These are phyloP conservation scores for Drosophila melanogaster DNA, from an alignment of 1,140 invertebrate genomes.

Conservation along the genomic window DNA sequence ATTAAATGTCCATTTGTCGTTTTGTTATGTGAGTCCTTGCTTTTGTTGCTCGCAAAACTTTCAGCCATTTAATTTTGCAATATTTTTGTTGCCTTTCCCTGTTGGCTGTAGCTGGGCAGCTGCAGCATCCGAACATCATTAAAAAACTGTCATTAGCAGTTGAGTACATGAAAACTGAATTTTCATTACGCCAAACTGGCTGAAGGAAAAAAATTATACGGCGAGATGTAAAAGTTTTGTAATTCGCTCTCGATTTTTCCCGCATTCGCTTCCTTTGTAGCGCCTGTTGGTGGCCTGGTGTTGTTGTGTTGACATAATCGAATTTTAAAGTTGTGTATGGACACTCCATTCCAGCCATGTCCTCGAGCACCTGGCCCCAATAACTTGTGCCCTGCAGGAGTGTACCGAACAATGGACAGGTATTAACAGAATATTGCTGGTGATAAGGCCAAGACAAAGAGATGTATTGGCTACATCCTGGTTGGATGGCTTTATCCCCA, in stretches of 20 bases:
- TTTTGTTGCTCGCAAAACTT: conserved; percentile 58
- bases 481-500: not conserved
- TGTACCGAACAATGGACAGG: not conserved
- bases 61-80: conserved; percentile 76
- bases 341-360: conserved; percentile 62
- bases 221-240: conserved; percentile 63
- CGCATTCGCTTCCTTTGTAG: conserved; percentile 30
- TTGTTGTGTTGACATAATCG: conserved; percentile 65
- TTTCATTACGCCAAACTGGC: conserved; percentile 66
- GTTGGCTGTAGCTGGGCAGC: conserved; percentile 29
- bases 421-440: not conserved
- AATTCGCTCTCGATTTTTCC: conserved; percentile 45
- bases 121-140: conserved; percentile 70
- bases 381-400: not conserved
- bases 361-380: conserved; percentile 45
- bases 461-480: conserved; percentile 8
- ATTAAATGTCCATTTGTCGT: conserved; percentile 80
- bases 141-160: conserved; percentile 83
- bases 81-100: conserved; percentile 35
- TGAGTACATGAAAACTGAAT: conserved; percentile 82
- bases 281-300: conserved; percentile 35
- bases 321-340: conserved; percentile 58
- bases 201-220: conserved; percentile 35
- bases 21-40: conserved; percentile 75
- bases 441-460: conserved; percentile 8